Evolutionary conservation across 2,797 vertebrate genomes (phyloP).

Genomic region (Silurus aristotelis): DNA sequence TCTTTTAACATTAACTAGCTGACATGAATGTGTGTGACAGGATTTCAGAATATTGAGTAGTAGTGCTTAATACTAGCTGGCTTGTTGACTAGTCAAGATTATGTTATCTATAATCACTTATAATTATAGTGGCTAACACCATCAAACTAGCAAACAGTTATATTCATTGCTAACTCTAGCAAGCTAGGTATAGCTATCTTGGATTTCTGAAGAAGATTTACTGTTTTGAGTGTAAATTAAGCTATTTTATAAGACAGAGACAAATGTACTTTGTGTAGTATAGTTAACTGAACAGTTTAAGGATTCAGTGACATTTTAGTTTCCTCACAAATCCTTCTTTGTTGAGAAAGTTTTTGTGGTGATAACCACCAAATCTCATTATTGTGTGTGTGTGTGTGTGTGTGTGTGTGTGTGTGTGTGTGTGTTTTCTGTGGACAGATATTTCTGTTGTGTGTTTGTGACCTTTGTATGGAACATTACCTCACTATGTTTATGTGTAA

Average conservation of each 20-base stretch:
- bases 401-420: neutral
- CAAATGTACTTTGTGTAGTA: neutral
- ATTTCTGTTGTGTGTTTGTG: constrained; percentile 34
- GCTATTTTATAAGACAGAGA: neutral
- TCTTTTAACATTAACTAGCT: neutral
- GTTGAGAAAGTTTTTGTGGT: neutral
- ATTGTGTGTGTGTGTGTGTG: neutral
- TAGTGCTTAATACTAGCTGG: neutral
- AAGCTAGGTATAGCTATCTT: too few relatives aligned
- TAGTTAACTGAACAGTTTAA: neutral
- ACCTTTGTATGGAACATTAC: constrained; percentile 38
- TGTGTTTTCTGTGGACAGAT: constrained; percentile 39
- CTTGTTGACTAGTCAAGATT: neutral
- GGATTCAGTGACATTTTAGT: constrained; percentile 1
- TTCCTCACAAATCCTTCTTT: constrained; percentile 26
- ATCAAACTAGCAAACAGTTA: neutral
- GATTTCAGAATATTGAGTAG: neutral
- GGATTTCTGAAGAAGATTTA: neutral
- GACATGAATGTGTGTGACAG: neutral
- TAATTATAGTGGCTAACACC: neutral
- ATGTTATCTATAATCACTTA: neutral
- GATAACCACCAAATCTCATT: neutral
- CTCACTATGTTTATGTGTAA: constrained; percentile 18
- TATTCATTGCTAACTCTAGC: neutral
- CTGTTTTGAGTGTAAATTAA: neutral